Base-by-base conservation (phyloP, 1,140 invertebrate genomes). In the Pseudoatta argentina region DNA sequence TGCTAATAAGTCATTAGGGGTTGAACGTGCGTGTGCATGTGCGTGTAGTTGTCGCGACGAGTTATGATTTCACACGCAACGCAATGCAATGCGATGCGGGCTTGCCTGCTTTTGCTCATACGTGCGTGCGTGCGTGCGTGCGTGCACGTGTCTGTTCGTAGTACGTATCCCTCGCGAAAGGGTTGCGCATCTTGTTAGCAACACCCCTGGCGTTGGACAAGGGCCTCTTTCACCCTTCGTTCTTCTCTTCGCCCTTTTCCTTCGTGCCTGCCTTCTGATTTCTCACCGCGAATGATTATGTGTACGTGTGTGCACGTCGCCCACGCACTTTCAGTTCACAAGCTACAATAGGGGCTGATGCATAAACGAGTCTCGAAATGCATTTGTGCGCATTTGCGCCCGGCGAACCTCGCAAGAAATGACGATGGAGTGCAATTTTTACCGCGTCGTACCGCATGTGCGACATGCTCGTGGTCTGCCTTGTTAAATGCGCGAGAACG, bases 121-220 rank as follows among this genome's bases (percentile, higher is more conserved):
- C 30, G 34, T 53, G 72, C 86, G 27, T 57, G 67, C 55, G 81
- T 88, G 77, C 86, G 86, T 86, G 10, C n/a, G 10, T 39, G 39
- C 39, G 89, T 88, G 77, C 64, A 81, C 64, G 77, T 51, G 79
- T 73, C 67, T 39, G 67, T 55, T 86, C 87, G 91, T 89, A 87
- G 87, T 85, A 92, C 86, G 87, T 83, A 92, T 75, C 69, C 69
- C 79, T 83, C 55, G 66, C 51, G 55, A n/a, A 66, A 88, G 86
- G 86, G 87, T 73, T 87, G 73, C 90, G 93, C 93, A 94, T 95
- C 95, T 95, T 95, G 95, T 95, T 95, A 95, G 94, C 93, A 90
- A 95, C 95, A 95, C 94, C 94, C 94, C 93, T 92, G 93, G 94
- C 92, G 94, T 95, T 92, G 93, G 91, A 94, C 92, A 93, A 94